phyloP scores from a whole-genome alignment of 2,797 vertebrate genomes.

The Acridotheres tristis region DNA sequence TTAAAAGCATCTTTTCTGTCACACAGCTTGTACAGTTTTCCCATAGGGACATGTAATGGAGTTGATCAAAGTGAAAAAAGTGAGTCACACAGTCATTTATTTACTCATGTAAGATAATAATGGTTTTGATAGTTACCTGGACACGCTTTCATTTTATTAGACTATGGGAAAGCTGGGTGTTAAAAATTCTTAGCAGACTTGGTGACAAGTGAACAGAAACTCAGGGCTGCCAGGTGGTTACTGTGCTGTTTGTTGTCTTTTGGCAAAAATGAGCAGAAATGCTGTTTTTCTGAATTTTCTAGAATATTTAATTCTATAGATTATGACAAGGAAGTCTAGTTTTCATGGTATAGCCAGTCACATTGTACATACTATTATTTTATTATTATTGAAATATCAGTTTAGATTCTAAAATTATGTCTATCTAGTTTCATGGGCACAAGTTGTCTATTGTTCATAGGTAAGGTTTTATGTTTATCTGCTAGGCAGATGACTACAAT shows the following conservation, averaged over 20 bases:
- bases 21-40: constrained; percentile 7
- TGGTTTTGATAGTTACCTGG: constrained; percentile 19
- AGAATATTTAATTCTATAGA: background rate
- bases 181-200: background rate
- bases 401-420: background rate
- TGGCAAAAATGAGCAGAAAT: background rate
- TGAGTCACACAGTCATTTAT: constrained; percentile 47
- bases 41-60: constrained; percentile 43
- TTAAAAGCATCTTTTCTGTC: constrained; percentile 39
- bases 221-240: background rate
- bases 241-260: background rate
- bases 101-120: constrained; percentile 58
- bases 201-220: background rate
- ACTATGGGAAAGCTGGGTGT: background rate
- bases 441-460: background rate
- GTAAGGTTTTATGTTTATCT: background rate
- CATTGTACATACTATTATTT: background rate
- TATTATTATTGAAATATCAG: background rate
- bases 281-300: background rate
- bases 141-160: background rate
- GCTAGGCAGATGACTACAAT: background rate
- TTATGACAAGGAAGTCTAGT: background rate
- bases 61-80: constrained; percentile 38
- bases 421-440: background rate
- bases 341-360: background rate